Percentiles rank a stretch among this genome's conserved stretches.
These are phyloP conservation scores for Sarcophaga carnaria DNA, from an alignment of 2,888 invertebrate genomes.

Conservation along the genomic window DNA sequence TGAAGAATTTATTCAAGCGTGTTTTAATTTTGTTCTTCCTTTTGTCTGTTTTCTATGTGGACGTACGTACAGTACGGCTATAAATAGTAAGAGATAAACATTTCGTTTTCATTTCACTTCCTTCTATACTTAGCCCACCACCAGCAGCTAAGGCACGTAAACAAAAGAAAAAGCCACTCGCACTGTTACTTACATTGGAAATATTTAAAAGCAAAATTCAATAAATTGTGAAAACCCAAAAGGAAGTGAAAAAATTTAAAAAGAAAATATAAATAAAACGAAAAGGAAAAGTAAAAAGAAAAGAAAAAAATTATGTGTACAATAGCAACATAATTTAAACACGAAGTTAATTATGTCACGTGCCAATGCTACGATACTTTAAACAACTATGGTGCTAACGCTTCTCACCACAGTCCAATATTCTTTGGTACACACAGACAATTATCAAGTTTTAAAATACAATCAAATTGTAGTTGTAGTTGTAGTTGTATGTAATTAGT, in stretches of 20 bases:
- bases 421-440: neutral
- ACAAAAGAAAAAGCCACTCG: too few relatives aligned
- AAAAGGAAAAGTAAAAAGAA: conserved; percentile 21
- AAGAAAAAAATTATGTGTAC: neutral
- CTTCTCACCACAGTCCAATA: neutral
- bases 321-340: conserved; percentile 42
- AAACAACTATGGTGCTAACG: neutral
- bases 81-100: neutral
- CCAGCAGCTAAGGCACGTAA: neutral
- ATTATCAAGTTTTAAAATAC: neutral
- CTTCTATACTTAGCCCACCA: neutral
- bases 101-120: neutral
- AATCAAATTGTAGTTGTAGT: neutral
- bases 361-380: conserved; percentile 33
- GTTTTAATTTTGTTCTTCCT: neutral
- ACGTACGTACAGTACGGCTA: neutral
- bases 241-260: neutral
- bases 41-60: neutral
- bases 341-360: conserved; percentile 64
- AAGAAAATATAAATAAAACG: neutral
- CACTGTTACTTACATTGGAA: too few relatives aligned
- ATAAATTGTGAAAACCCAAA: neutral
- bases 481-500: neutral
- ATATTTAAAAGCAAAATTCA: neutral
- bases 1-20: neutral